A percentile compares a stretch with the other conserved stretches of the same genome.
phyloP scores from a whole-genome alignment of 2,797 vertebrate genomes.

The Naso thynnoides region DNA sequence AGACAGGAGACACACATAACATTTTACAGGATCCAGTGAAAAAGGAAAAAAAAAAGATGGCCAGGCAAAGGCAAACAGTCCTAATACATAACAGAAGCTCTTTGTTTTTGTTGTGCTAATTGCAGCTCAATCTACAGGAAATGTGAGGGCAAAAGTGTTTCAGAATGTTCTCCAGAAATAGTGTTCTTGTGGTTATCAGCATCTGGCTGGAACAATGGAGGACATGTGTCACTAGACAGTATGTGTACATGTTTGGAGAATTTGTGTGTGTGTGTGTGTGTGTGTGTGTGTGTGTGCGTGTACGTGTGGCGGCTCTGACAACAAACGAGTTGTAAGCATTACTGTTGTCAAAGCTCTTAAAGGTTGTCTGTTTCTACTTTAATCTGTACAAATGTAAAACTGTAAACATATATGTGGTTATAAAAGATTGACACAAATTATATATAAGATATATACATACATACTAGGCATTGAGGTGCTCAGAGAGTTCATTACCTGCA shows the following conservation, averaged over 20 bases:
- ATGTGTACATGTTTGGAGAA: conserved; percentile 11
- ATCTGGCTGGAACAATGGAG: conserved; percentile 61
- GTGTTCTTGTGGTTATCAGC: conserved; percentile 42
- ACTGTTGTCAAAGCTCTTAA: conserved; percentile 5
- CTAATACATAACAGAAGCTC: conserved; percentile 4
- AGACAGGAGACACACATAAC: conserved; percentile 33
- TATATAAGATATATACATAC: not conserved
- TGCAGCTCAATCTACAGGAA: conserved; percentile 57
- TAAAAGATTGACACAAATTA: not conserved
- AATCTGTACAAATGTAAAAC: not conserved
- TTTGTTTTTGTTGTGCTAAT: conserved; percentile 50
- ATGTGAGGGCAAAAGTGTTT: conserved; percentile 33
- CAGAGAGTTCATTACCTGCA: no score
- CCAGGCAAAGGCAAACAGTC: conserved; percentile 15
- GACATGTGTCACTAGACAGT: conserved; percentile 34
- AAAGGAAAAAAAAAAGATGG: conserved; percentile 17
- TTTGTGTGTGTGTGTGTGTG: conserved; percentile 22
- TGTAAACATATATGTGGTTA: not conserved
- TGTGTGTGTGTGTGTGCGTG: conserved; percentile 3
- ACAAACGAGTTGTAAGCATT: not conserved
- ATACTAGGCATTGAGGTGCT: not conserved
- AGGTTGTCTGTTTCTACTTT: no score
- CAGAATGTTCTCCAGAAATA: conserved; percentile 38
- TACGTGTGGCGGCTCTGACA: conserved; percentile 15
- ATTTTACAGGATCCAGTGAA: conserved; percentile 24